A percentile compares a stretch with the other conserved stretches of the same genome.
Evolutionary conservation across 2,888 invertebrate genomes (phyloP).

Genomic region (Nasonia oneida): DNA sequence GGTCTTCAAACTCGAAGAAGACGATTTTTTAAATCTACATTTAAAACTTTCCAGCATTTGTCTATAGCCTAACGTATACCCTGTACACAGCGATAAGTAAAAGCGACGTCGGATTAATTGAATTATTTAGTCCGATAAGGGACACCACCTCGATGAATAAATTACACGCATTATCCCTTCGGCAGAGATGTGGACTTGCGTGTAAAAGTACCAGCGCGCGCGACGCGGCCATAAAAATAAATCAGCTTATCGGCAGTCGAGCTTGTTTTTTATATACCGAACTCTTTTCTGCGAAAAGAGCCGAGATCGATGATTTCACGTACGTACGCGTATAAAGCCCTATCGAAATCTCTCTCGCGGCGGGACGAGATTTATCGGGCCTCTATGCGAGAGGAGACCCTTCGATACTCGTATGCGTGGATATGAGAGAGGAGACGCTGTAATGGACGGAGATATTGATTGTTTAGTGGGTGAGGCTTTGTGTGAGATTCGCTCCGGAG

Average conservation of each 20-base stretch:
- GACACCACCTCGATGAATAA: slow-evolving; percentile 36
- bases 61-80: not conserved
- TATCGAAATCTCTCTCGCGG: slow-evolving; percentile 45
- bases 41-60: not conserved
- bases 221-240: slow-evolving; percentile 58
- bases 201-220: slow-evolving; percentile 38
- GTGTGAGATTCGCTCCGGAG: slow-evolving; percentile 11
- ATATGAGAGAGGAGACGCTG: not conserved
- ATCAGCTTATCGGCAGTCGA: slow-evolving; percentile 60
- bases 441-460: slow-evolving; percentile 21
- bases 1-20: no score
- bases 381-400: not conserved
- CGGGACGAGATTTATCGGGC: slow-evolving; percentile 52
- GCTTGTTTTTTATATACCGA: not conserved
- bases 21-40: no score
- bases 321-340: slow-evolving; percentile 35
- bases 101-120: slow-evolving; percentile 43
- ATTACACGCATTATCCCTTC: slow-evolving; percentile 26
- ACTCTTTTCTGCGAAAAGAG: slow-evolving; percentile 1
- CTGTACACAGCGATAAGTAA: not conserved
- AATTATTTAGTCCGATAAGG: slow-evolving; percentile 56
- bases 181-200: not conserved
- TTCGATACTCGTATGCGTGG: not conserved
- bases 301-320: slow-evolving; percentile 60
- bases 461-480: not conserved